Evolutionary conservation across 2,888 invertebrate species (phyloP), one percentile per base, ranked within the genome.

Genomic region (Cylindroiulus punctatus): DNA sequence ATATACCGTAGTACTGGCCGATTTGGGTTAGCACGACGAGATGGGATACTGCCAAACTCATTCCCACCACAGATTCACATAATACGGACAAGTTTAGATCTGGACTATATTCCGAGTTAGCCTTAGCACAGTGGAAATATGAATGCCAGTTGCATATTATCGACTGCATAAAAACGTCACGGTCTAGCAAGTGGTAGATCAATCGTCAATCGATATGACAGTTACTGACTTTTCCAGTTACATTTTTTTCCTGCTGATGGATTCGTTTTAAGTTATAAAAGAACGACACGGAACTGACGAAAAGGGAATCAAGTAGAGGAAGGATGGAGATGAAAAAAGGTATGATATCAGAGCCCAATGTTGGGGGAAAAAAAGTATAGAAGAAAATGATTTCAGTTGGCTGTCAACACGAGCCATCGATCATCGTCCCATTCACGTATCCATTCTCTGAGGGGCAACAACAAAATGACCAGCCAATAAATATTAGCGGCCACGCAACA

Each of bases 201-300:
- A 76, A 76, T 76, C 76, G 76, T 30, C 76, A 76, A 76, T 76
- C 76, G 76, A 76, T 76, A 76, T 30, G 76, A 76, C 76, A 76
- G 76, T 76, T 76, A 76, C 76, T 76, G 76, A 76, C 76, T 76
- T 76, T 76, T 76, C 76, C 76, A 76, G 76, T 76, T 76, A 12
- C n/a, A n/a, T n/a, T n/a, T 76, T 76, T 76, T 76, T 76, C 30
- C 30, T 30, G 8, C 30, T 76, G 32, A 76, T 76, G 76, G 76
- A 76, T 76, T 26, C 76, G 76, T 76, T 76, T 76, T 12, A 76
- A 76, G 76, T 76, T 76, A 32, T 30, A 30, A 76, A 76, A 76
- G 76, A 76, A 76, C 30, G 76, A 32, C 76, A 76, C 76, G 76
- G 76, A 76, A 76, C 57, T 22, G 22, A 22, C 22, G 22, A 19